phyloP scores from a whole-genome alignment of 1,140 invertebrate species.

The Trichomalopsis sarcophagae region DNA sequence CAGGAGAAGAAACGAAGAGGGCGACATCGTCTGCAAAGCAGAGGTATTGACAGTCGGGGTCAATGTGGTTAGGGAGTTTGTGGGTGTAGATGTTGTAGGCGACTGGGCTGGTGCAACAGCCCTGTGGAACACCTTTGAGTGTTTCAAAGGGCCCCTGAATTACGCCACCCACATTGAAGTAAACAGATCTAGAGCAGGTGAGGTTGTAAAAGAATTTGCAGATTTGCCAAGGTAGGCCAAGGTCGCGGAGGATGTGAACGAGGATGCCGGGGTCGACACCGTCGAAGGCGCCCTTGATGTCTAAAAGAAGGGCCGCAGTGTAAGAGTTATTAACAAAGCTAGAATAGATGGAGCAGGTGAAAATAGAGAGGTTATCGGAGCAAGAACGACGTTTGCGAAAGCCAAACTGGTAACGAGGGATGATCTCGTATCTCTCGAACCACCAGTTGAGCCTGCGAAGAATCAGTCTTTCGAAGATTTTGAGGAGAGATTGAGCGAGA shows the following conservation, averaged over 20 bases:
- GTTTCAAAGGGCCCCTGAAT: too few relatives aligned
- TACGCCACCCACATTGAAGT: too few relatives aligned
- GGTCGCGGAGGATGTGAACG: too few relatives aligned
- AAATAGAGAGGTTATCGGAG: not conserved
- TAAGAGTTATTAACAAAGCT: not conserved
- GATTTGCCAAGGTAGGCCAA: too few relatives aligned
- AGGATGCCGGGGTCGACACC: not conserved
- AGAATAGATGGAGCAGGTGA: not conserved
- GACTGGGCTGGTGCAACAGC: too few relatives aligned
- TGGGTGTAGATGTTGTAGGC: too few relatives aligned
- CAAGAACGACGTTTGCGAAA: constrained; percentile 30
- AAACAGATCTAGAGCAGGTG: too few relatives aligned
- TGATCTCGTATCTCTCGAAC: not conserved
- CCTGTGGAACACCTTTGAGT: too few relatives aligned
- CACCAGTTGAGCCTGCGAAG: too few relatives aligned
- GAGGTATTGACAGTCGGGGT: too few relatives aligned
- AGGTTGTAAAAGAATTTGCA: too few relatives aligned
- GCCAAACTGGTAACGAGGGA: constrained; percentile 30
- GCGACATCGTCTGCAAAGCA: not conserved
- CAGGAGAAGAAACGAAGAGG: not conserved
- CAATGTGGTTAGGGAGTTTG: too few relatives aligned
- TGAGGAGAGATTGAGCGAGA: constrained; percentile 47
- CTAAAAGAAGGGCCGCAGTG: not conserved
- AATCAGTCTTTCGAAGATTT: constrained; percentile 35
- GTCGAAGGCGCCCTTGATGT: not conserved